Evolutionary conservation across 2,888 invertebrate genomes (phyloP), one percentile per base, ranked within the genome.

Genomic region (Ophioninae sp.): DNA sequence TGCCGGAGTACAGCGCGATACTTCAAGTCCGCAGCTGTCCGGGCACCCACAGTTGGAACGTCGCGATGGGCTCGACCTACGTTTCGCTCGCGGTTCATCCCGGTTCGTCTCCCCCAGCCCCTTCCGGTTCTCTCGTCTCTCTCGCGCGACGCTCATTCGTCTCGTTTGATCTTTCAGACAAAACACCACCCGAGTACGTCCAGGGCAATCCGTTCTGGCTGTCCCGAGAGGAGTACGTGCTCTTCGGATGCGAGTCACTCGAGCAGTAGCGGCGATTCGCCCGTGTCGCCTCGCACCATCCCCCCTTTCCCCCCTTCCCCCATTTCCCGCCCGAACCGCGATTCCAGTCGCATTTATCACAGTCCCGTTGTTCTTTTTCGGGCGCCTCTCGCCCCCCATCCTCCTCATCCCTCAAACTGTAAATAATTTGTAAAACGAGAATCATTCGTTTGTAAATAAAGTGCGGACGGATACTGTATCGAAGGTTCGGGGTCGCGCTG

Each of bases 151-250:
- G 13, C 39, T 44, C 8, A 13, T 17, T 7, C 10, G n/a, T n/a
- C 8, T 56, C 56, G 7, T 22, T 58, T 7, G 13, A 8, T 68
- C 2, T 87, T 87, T 41, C 78, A 93, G 93, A 92, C 82, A 93
- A 92, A 90, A 91, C 90, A 79, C 91, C 93, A 44, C 91, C 92
- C 6, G 91, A 92, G 85, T 91, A 91, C 82, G 88, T 90, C 81
- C 91, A 92, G 80, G 93, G 93, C 67, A 91, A 90, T 86, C 92
- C 93, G n/a, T 92, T 93, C 81, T 93, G 93, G 93, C 86, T 93
- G 22, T 93, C 93, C 9, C 89, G 93, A 68, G 93, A 93, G 83
- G 92, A 93, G 81, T 93, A 93, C 75, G 91, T 93, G 73, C 87
- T 93, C 23, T 93, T 93, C 83, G 93, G 93, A 74, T 93, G 93